Evolutionary conservation across 1,140 invertebrate genomes (phyloP).

Genomic region (Cydia amplana): DNA sequence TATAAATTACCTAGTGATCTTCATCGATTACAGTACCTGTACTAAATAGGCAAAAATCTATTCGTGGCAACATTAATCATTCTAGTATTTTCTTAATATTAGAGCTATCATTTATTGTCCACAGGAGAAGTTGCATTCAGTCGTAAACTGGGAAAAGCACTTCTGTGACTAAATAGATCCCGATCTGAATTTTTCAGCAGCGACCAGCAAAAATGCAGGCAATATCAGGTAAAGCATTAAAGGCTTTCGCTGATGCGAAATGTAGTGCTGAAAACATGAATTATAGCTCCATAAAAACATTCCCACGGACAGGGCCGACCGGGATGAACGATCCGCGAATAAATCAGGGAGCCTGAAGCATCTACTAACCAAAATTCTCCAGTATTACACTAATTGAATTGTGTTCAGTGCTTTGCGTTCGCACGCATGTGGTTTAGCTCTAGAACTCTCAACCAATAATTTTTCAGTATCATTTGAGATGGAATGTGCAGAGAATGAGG

Average conservation of each 20-base stretch:
- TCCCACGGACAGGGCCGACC: conserved; percentile 33
- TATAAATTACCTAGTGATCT: no score
- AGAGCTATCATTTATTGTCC: no score
- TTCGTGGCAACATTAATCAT: no score
- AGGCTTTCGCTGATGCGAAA: background rate
- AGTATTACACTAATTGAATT: background rate
- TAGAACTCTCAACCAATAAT: background rate
- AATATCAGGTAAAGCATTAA: conserved; percentile 3
- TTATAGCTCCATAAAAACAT: conserved; percentile 35
- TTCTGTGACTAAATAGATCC: background rate
- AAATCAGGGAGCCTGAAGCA: conserved; percentile 60
- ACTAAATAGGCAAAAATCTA: no score
- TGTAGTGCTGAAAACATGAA: conserved; percentile 28
- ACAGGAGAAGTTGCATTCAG: background rate
- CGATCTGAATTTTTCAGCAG: background rate
- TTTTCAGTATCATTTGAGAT: background rate
- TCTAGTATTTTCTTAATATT: no score
- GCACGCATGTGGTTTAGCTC: background rate
- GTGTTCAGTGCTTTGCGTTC: background rate
- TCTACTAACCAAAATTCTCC: conserved; percentile 34
- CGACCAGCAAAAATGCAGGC: background rate
- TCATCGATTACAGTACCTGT: no score
- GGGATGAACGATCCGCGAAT: conserved; percentile 38
- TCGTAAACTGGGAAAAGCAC: background rate
- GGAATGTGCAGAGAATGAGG: background rate